A percentile compares a stretch with the other conserved stretches of the same genome.
Conservation (phyloP, 1,140 invertebrate species). For the Papilio helenus region DNA sequence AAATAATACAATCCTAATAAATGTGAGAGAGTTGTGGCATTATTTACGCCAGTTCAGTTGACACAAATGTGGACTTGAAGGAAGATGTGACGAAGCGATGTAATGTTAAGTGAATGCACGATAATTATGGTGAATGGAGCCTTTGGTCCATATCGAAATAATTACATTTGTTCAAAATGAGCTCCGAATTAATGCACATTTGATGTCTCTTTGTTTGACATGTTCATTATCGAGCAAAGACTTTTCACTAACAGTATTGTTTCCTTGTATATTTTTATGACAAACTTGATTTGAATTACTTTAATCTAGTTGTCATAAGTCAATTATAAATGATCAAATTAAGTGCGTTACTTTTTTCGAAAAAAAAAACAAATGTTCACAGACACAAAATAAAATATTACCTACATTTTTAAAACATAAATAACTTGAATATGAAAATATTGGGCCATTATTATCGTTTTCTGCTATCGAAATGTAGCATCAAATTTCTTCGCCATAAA, state of each 20-base stretch:
- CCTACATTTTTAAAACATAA: background rate
- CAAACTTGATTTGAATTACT: background rate
- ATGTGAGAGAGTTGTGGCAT: conserved; percentile 67
- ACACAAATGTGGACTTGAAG: conserved; percentile 67
- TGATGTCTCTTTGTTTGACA: conserved; percentile 7
- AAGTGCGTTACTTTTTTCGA: background rate
- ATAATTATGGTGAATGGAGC: conserved; percentile 69
- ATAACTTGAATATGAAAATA: conserved; percentile 2
- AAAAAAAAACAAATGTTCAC: too few species aligned
- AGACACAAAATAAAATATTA: background rate
- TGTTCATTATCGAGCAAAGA: background rate
- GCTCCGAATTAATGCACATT: conserved; percentile 22
- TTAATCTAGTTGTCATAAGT: background rate
- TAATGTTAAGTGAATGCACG: conserved; percentile 77
- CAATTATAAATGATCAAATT: background rate
- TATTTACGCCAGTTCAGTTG: conserved; percentile 75
- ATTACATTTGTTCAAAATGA: conserved; percentile 61
- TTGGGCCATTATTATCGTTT: background rate
- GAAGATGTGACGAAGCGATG: conserved; percentile 70
- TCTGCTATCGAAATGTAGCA: background rate
- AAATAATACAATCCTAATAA: conserved; percentile 76
- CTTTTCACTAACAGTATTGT: background rate
- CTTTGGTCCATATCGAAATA: conserved; percentile 70
- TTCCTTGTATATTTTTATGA: background rate
- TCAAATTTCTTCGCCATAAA: conserved; percentile 44